Base-by-base conservation (phyloP, 2,113 vertebrate species). In the Nibea albiflora region DNA sequence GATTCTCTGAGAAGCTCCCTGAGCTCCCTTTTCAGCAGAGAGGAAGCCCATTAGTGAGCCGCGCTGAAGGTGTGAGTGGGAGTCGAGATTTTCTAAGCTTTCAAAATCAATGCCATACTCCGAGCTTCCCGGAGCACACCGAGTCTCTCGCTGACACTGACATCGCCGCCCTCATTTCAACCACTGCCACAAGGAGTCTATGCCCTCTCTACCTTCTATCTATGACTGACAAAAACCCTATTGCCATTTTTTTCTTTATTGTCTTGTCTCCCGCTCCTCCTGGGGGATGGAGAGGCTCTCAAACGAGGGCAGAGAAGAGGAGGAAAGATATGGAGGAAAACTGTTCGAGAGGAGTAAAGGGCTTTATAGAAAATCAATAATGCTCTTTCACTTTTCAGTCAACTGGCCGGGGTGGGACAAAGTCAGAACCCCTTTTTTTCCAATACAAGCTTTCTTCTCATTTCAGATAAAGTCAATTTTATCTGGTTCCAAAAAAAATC, bases 351-450 rank as follows among this genome's bases (percentile, higher is more conserved):
- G 44, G 71, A 78, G 63, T 54, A 76, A 87, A 90, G 73, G 73
- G 16, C 39, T 87, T 92, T 80, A 79, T 80, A 77, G 44, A 85
- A 86, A 90, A 92, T 94, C 89, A 85, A 91, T 91, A 66, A 54
- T 50, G 52, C 54, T 73, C 54, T 84, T 85, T 92, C 47, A 78
- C 73, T 85, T 85, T 84, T 61, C 6, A 85, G 74, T 70, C n/a
- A 31, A 70, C 12, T 64, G 69, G 68, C 74, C 47, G 24, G 22
- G 69, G 31, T 49, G 14, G 46, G 61, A 75, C 60, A 82, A 75
- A 73, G 70, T 20, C 62, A 52, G n/a, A 57, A 57, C 20, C 42
- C 26, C 5, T 63, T 54, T 63, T 63, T 58, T 11, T 7, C 1
- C 72, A 80, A 72, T 56, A 17, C 11, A 54, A 17, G 56, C 80